Base-by-base conservation (phyloP, 1,140 invertebrate species). In the Temnothorax curvispinosus region DNA sequence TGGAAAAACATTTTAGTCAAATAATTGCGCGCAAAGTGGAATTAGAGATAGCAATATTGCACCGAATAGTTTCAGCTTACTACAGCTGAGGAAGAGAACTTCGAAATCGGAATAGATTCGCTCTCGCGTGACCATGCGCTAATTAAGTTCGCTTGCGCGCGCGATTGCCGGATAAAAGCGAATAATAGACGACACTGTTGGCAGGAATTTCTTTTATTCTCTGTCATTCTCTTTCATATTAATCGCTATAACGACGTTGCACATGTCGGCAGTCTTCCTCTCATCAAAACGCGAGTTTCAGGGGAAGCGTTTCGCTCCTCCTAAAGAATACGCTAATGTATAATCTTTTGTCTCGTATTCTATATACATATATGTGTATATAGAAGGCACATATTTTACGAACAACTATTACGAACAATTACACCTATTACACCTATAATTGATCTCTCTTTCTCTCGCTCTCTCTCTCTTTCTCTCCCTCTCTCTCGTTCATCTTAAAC, bases 221-320 rank as follows among this genome's bases (percentile, higher is more conserved):
- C 41, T 72, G 78, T 78, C 11, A 44, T 91, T 89, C 69, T 88
- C 56, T 75, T 35, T 69, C 78, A 38, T 47, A 35, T 74, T 86
- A 91, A 88, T 90, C 84, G 58, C 87, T 91, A 67, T 69, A 86
- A 86, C 64, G 89, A 71, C 74, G 85, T 91, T 89, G 92, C 91
- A 92, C 92, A 88, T 88, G 86, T 89, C 91, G 89, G 92, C 94
- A 94, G 94, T 94, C 93, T 94, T 94, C 86, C 89, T 89, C 84
- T 93, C 89, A 90, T 91, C 27, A 27, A 84, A 60, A 76, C 85
- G 85, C 85, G 52, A 92, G 67, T 27, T 27, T 91, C 81, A 52
- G 85, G 89, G 90, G 76, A 86, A 88, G 91, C 91, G 89, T 93
- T 64, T 75, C 67, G 52, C 47, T 74, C 4, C 44, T 71, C 32